phyloP scores from a whole-genome alignment of 2,797 vertebrate genomes.

The Poeciliopsis infans region DNA sequence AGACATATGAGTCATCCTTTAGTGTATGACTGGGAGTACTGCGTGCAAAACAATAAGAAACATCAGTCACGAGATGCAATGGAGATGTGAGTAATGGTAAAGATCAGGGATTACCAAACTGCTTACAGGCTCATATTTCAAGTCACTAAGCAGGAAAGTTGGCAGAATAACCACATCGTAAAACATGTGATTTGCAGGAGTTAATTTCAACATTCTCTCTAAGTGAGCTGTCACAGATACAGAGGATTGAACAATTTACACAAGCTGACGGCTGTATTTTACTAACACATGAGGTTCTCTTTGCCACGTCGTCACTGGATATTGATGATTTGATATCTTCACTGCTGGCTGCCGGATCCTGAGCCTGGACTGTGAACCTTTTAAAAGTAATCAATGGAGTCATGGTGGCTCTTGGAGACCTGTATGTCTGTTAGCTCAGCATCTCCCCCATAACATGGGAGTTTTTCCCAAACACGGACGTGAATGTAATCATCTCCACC shows the following conservation, averaged over 20 bases:
- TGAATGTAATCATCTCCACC: slow-evolving; percentile 77
- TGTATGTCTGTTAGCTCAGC: slow-evolving; percentile 73
- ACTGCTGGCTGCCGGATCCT: background rate
- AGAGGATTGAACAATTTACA: background rate
- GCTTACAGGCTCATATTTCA: background rate
- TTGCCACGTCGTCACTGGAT: background rate
- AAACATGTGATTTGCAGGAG: background rate
- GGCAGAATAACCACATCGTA: background rate
- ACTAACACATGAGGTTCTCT: background rate
- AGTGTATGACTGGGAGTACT: background rate
- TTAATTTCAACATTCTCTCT: background rate
- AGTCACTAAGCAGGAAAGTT: background rate
- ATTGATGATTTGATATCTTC: background rate
- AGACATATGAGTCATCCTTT: background rate
- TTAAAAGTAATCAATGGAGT: slow-evolving; percentile 72
- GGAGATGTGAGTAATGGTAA: background rate
- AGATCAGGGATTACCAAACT: background rate
- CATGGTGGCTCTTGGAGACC: slow-evolving; percentile 73
- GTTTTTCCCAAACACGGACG: slow-evolving; percentile 74
- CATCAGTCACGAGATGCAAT: slow-evolving; percentile 7
- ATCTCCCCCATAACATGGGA: slow-evolving; percentile 55
- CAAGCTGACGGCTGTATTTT: background rate
- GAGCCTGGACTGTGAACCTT: background rate
- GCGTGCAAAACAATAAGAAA: background rate
- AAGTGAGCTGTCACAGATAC: background rate